Percentiles rank a stretch among this genome's conserved stretches.
Conservation (phyloP, 2,888 invertebrate genomes). For the Scaptomyza parva region DNA sequence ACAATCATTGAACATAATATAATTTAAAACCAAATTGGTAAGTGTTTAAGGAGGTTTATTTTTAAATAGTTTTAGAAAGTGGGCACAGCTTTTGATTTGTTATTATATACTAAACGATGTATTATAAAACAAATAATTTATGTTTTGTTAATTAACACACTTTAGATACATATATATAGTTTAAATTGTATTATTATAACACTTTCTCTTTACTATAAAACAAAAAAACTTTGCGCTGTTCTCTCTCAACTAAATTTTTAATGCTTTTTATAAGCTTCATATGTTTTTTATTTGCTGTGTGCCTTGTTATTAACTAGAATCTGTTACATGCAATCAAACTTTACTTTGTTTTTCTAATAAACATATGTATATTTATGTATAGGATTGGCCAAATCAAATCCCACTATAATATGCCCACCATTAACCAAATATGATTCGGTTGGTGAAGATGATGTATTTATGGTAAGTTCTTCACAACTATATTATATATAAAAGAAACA, state of each 20-base stretch:
- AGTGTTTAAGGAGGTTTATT: conserved; percentile 61
- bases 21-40: conserved; percentile 67
- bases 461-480: conserved; percentile 87
- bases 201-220: conserved; percentile 26
- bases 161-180: conserved; percentile 1
- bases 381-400: conserved; percentile 92
- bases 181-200: conserved; percentile 17
- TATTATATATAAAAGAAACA: background rate
- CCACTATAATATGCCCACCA: conserved; percentile 85
- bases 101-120: background rate
- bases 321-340: background rate
- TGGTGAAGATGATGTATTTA: conserved; percentile 97
- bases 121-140: background rate
- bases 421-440: conserved; percentile 88
- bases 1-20: conserved; percentile 49
- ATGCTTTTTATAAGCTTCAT: conserved; percentile 39
- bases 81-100: conserved; percentile 25
- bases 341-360: too few relatives aligned
- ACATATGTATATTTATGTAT: conserved; percentile 1
- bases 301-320: conserved; percentile 8
- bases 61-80: conserved; percentile 27
- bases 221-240: conserved; percentile 31
- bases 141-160: background rate
- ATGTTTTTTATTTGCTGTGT: conserved; percentile 71
- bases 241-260: conserved; percentile 31